Evolutionary conservation across 2,797 vertebrate genomes (phyloP).

Genomic region (Onychomys arenicola): DNA sequence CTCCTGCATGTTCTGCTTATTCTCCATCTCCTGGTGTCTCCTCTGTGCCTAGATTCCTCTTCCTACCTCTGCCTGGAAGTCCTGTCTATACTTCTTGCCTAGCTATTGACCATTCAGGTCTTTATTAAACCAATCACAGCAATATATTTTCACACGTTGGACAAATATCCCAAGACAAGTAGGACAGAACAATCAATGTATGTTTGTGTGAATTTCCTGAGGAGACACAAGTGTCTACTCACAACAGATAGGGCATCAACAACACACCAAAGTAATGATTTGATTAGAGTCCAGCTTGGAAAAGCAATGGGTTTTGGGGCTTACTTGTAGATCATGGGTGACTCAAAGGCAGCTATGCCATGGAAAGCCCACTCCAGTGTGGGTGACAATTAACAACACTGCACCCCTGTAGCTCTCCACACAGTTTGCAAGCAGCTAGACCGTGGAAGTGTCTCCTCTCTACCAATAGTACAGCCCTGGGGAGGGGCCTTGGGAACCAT

Average conservation of each 20-base stretch:
- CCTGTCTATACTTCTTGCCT: neutral
- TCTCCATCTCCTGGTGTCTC: neutral
- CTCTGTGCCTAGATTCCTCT: neutral
- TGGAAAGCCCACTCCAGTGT: neutral
- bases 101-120: neutral
- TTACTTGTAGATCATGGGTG: neutral
- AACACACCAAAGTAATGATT: neutral
- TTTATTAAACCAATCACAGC: neutral
- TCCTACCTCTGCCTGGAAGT: neutral
- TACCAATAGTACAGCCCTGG: too few relatives aligned
- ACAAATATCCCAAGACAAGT: neutral
- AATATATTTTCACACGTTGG: neutral
- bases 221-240: neutral
- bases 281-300: neutral
- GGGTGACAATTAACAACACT: too few relatives aligned
- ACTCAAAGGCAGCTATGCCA: neutral
- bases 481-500: neutral
- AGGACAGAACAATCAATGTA: constrained; percentile 26
- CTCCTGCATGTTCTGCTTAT: neutral
- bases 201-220: neutral
- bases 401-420: neutral
- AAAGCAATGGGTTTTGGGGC: neutral
- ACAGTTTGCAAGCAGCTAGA: neutral
- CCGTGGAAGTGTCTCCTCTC: neutral
- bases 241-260: neutral